Conservation (phyloP, 2,797 vertebrate genomes). For the Sparidentex hasta region DNA sequence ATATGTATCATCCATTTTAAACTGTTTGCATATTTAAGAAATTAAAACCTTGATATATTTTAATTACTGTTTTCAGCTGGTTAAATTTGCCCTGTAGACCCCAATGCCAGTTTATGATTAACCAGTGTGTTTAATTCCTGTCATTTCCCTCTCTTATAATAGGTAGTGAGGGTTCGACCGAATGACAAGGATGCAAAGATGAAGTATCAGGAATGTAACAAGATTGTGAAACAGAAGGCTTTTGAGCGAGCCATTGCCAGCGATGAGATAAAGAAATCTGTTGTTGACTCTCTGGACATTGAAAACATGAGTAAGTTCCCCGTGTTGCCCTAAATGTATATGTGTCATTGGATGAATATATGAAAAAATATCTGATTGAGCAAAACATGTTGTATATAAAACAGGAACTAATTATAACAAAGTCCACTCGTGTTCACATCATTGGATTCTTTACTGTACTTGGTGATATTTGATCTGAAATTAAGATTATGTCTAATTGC, state of each 20-base stretch:
- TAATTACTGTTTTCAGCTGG: neutral
- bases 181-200: constrained; percentile 95
- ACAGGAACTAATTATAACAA: neutral
- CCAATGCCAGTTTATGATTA: neutral
- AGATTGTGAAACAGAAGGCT: constrained; percentile 95
- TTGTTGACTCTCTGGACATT: constrained; percentile 95
- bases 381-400: neutral
- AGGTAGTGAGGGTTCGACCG: constrained; percentile 95
- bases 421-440: neutral
- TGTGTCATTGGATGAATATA: neutral
- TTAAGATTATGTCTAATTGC: constrained; percentile 27
- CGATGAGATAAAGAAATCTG: constrained; percentile 92
- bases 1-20: neutral
- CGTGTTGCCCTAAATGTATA: too few relatives aligned
- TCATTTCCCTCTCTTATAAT: constrained; percentile 11
- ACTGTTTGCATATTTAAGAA: neutral
- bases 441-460: neutral
- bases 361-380: too few relatives aligned
- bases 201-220: constrained; percentile 97
- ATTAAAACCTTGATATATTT: neutral
- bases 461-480: neutral
- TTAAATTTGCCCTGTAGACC: neutral
- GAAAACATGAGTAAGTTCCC: constrained; percentile 94
- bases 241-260: constrained; percentile 95
- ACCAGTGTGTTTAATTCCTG: neutral